These are phyloP conservation scores for Listrodromus nycthemerus DNA, from an alignment of 2,888 invertebrate genomes.

Conservation along the genomic window DNA sequence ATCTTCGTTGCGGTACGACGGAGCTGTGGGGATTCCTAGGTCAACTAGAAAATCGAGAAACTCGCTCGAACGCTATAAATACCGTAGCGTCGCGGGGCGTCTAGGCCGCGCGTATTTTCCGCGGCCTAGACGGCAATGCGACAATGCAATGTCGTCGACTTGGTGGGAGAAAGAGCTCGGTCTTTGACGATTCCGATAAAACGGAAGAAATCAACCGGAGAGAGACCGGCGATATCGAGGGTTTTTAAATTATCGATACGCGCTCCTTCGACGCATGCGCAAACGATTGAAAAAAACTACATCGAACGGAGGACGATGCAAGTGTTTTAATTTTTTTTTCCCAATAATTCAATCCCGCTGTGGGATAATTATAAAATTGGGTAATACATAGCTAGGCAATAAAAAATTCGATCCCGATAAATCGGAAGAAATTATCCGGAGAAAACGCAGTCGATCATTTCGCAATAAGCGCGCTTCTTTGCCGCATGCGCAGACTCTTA, in stretches of 20 bases:
- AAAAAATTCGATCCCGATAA: slow-evolving; percentile 28
- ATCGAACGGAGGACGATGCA: not conserved
- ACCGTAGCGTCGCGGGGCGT: slow-evolving; percentile 59
- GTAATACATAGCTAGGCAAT: too few relatives aligned
- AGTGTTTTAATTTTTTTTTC: too few relatives aligned
- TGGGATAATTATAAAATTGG: too few relatives aligned
- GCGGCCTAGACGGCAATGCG: slow-evolving; percentile 38
- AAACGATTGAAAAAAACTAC: not conserved
- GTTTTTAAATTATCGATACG: slow-evolving; percentile 1
- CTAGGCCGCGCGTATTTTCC: slow-evolving; percentile 53
- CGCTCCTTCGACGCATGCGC: not conserved
- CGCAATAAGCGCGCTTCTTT: not conserved
- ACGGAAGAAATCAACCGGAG: not conserved
- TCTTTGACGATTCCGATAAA: slow-evolving; percentile 29
- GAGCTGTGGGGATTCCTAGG: slow-evolving; percentile 59
- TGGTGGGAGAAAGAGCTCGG: not conserved
- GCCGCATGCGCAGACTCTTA: not conserved
- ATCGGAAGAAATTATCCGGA: not conserved
- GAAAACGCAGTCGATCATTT: slow-evolving; percentile 15
- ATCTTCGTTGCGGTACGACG: slow-evolving; percentile 39
- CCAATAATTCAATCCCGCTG: too few relatives aligned
- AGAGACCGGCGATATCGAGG: slow-evolving; percentile 8
- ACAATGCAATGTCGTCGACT: slow-evolving; percentile 34
- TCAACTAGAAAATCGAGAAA: slow-evolving; percentile 68
- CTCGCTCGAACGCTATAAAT: slow-evolving; percentile 66